Percentiles rank a stretch among this genome's conserved stretches.
phyloP scores from a whole-genome alignment of 1,140 invertebrate species.

The Monochamus saltuarius region DNA sequence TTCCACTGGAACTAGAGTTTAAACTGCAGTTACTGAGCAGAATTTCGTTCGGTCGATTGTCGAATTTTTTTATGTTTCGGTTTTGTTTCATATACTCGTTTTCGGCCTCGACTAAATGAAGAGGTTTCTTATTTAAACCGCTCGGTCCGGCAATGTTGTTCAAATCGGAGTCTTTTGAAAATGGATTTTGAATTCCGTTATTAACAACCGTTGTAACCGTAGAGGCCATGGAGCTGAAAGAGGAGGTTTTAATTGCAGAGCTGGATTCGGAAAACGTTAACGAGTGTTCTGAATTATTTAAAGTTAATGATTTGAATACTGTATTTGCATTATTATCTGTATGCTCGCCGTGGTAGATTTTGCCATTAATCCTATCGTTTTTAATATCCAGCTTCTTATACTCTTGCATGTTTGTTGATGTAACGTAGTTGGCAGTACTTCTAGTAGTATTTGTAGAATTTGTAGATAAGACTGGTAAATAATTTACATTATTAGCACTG shows the following conservation, averaged over 20 bases:
- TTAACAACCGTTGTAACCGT: conserved; percentile 3
- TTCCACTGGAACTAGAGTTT: conserved; percentile 49
- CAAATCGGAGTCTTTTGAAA: conserved; percentile 11
- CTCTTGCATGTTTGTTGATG: neutral
- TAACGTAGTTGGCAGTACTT: conserved; percentile 16
- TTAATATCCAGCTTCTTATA: conserved; percentile 14
- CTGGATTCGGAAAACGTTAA: neutral
- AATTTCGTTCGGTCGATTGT: conserved; percentile 43
- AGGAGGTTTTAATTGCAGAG: conserved; percentile 5
- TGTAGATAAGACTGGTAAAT: too few relatives aligned
- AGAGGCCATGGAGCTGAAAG: conserved; percentile 2
- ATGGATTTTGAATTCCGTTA: neutral
- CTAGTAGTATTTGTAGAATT: too few relatives aligned
- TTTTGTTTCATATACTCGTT: neutral
- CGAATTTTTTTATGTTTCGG: conserved; percentile 32
- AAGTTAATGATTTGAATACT: conserved; percentile 27
- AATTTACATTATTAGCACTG: neutral
- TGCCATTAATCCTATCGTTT: conserved; percentile 22
- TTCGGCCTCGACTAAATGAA: too few relatives aligned
- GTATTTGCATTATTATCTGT: conserved; percentile 54
- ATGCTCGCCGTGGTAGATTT: conserved; percentile 24
- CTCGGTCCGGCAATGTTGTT: conserved; percentile 37
- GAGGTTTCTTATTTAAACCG: conserved; percentile 25
- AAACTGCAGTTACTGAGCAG: conserved; percentile 48
- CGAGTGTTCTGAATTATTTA: conserved; percentile 8